Percentiles rank a stretch among this genome's conserved stretches.
phyloP scores from a whole-genome alignment of 2,113 vertebrate genomes.

The Miniopterus natalensis region DNA sequence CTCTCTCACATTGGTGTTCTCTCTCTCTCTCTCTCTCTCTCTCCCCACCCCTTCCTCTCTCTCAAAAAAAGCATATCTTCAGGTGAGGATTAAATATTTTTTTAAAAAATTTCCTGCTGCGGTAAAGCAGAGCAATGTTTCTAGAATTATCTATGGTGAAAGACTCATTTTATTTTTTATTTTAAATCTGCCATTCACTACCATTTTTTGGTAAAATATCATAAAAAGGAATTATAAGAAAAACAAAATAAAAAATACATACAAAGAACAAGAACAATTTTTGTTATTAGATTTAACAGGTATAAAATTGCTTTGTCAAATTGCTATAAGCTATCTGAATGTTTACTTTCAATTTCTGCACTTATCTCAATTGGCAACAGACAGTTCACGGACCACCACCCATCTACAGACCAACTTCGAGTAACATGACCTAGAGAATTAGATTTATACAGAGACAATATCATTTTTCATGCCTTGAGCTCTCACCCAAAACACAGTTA shows the following conservation, averaged over 20 bases:
- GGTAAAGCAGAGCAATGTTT: neutral
- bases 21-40: no score
- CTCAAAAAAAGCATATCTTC: no score
- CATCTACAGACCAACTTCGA: neutral
- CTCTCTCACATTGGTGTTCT: no score
- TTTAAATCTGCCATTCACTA: constrained; percentile 6
- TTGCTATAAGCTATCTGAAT: constrained; percentile 9
- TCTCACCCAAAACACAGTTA: neutral
- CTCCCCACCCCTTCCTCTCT: no score
- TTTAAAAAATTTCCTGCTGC: neutral
- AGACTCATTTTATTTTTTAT: constrained; percentile 11
- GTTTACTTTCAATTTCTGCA: neutral
- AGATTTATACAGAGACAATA: neutral
- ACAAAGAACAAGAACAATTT: neutral
- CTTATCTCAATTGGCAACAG: neutral
- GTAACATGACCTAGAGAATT: neutral
- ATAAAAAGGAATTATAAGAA: constrained; percentile 29
- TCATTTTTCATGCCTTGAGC: constrained; percentile 14
- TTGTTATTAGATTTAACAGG: constrained; percentile 47
- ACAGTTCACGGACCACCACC: neutral
- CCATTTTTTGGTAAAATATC: constrained; percentile 17
- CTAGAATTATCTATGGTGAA: neutral
- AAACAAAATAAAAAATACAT: neutral
- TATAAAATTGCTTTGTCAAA: constrained; percentile 10
- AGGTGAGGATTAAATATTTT: no score